Evolutionary conservation across 2,113 vertebrate genomes (phyloP), one percentile per base, ranked within the genome.

Genomic region (Tapirus terrestris): DNA sequence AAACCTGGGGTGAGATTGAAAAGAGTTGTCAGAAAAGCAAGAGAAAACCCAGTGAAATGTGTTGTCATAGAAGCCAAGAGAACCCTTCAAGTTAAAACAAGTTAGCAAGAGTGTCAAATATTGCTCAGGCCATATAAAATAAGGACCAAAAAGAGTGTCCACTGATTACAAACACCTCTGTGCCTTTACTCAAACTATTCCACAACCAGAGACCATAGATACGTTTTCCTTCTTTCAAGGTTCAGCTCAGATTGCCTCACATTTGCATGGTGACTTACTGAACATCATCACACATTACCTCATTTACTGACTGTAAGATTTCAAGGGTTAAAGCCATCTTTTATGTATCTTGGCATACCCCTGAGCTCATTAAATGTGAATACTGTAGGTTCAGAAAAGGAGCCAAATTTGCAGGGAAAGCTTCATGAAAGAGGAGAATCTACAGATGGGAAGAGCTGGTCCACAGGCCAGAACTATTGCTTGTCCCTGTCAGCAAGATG

Each of bases 281-380:
- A 97, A 67, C 58, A 84, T 88, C 87, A 94, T 81, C 72, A 86
- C 33, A 43, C 8, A 5, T 94, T 81, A 77, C 81, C 60, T 97
- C 89, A 89, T 53, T 79, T 53, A 82, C 70, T 51, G 51, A 63
- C 48, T 48, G 3, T 76, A 91, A 97, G 45, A 79, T 68, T 84
- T 84, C 1, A 0, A 97, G 81, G 48, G 81, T 84, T 93, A 96
- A 96, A 67, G 72, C 14, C 73, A 76, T 27, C 80, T 87, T 39
- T n/a, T 70, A 29, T 45, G 1, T 75, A 63, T 88, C 39, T 95
- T 96, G 93, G 81, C 67, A 85, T 43, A 29, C 27, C 18, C 48
- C 60, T 93, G 56, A 80, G 39, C 63, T 94, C 91, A 97, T 81
- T 94, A 95, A 95, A 95, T 75, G 27, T 97, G 51, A 33, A 65